Percentiles rank a stretch among this genome's conserved stretches.
These are phyloP conservation scores for Sebastes steindachneri DNA, from an alignment of 2,797 vertebrate species.

Conservation along the genomic window DNA sequence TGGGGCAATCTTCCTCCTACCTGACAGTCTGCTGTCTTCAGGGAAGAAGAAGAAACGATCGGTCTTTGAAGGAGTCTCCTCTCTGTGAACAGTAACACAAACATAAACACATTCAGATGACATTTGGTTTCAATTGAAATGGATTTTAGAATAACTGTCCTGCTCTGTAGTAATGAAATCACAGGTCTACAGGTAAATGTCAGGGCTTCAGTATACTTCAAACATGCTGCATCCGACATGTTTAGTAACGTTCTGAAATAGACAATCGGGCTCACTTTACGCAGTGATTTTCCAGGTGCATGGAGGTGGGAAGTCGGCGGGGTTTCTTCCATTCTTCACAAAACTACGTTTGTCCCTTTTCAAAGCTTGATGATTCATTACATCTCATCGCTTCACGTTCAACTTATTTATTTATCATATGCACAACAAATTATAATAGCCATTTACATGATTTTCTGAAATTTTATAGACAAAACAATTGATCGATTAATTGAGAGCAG, in stretches of 20 bases:
- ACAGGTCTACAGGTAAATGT: not conserved
- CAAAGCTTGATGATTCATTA: not conserved
- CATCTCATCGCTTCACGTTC: not conserved
- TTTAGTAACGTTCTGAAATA: not conserved
- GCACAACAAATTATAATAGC: not conserved
- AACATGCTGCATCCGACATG: not conserved
- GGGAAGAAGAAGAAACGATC: constrained; percentile 88
- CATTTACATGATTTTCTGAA: not conserved
- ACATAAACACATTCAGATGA: not conserved
- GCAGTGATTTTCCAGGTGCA: not conserved
- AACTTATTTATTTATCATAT: too few species aligned
- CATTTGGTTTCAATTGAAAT: not conserved
- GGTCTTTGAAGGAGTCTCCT: constrained; percentile 45
- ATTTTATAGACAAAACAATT: not conserved
- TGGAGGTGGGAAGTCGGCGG: too few species aligned
- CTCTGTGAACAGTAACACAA: constrained; percentile 67
- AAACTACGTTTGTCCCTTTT: not conserved
- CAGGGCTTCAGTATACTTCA: too few species aligned
- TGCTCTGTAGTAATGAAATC: not conserved
- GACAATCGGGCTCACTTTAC: too few species aligned
- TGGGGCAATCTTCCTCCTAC: constrained; percentile 67
- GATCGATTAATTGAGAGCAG: not conserved
- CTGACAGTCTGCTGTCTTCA: constrained; percentile 86
- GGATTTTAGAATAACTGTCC: not conserved
- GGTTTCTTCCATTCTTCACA: not conserved